Conservation (phyloP, 2,113 vertebrate genomes). For the Eulemur rufifrons region DNA sequence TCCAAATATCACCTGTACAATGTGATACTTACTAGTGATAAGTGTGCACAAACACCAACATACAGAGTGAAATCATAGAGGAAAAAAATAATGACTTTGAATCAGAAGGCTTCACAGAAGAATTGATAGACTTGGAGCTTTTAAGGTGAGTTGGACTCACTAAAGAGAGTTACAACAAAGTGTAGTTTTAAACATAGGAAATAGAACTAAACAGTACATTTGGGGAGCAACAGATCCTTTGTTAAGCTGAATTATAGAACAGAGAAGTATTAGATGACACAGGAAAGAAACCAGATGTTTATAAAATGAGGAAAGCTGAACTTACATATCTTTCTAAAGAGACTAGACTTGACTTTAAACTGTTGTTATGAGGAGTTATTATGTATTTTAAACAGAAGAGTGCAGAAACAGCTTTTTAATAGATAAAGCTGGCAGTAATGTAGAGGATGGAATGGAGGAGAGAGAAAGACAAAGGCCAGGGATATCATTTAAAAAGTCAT, state of each 20-base stretch:
- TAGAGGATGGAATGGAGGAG: background rate
- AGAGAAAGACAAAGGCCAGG: background rate
- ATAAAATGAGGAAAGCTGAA: background rate
- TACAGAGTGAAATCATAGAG: background rate
- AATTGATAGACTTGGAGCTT: background rate
- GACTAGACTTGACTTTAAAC: background rate
- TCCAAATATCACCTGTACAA: background rate
- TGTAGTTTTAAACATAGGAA: background rate
- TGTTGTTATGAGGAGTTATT: background rate
- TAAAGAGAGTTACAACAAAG: background rate
- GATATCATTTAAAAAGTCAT: background rate
- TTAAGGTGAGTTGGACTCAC: background rate
- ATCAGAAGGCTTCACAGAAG: background rate
- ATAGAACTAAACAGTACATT: background rate
- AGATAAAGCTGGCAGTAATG: background rate
- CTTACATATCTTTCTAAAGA: background rate
- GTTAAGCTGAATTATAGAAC: background rate
- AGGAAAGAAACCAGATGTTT: background rate
- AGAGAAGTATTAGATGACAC: background rate
- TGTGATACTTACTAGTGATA: background rate
- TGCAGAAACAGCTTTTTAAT: background rate
- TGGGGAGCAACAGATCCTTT: background rate
- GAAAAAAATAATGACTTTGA: background rate
- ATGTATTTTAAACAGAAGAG: background rate
- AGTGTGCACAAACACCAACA: accelerated